Evolutionary conservation across 2,888 invertebrate genomes (phyloP).

Genomic region (Liodrosophila aerea): DNA sequence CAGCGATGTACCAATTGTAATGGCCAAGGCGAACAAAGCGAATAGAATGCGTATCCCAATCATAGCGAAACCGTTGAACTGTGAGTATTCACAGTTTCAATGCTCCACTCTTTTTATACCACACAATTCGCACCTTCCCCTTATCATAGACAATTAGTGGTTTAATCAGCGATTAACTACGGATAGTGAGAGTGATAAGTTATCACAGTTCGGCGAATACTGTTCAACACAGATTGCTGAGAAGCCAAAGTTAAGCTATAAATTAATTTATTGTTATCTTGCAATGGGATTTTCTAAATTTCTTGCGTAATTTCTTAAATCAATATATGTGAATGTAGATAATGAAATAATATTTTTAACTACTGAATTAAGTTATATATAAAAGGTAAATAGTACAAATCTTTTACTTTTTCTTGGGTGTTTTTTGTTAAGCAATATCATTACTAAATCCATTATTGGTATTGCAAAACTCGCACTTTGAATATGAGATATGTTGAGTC

Average conservation of each 20-base stretch:
- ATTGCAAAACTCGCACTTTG: no score
- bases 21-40: conserved; percentile 8
- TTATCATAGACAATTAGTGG: conserved; percentile 13
- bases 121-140: not conserved
- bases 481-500: no score
- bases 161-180: conserved; percentile 11
- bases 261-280: conserved; percentile 5
- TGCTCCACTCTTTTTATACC: conserved; percentile 2
- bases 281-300: not conserved
- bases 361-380: no score
- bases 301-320: not conserved
- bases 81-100: no score
- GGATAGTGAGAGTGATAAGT: conserved; percentile 6
- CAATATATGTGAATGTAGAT: no score
- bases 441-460: no score
- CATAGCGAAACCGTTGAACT: conserved; percentile 27
- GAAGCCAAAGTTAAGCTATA: conserved; percentile 2
- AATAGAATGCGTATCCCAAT: conserved; percentile 30
- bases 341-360: not conserved
- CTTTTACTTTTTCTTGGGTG: no score
- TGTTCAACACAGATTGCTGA: no score
- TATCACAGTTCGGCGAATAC: no score
- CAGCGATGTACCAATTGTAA: conserved; percentile 7
- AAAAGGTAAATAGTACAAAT: no score
- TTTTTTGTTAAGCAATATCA: no score